These are phyloP conservation scores for Cacatua alba DNA, from an alignment of 2,113 vertebrate genomes.

Conservation along the genomic window DNA sequence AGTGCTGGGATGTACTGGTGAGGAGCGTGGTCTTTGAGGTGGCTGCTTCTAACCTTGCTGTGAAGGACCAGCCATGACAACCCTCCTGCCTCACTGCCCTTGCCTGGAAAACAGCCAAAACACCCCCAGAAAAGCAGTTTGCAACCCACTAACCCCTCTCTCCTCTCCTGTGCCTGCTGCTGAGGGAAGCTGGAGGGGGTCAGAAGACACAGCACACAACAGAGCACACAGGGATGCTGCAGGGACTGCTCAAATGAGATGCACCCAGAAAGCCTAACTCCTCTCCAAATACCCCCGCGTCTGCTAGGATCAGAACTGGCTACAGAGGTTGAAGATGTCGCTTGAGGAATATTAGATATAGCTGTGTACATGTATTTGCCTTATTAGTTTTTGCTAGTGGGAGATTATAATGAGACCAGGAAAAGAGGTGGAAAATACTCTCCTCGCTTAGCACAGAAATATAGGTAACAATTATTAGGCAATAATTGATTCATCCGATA, in stretches of 20 bases:
- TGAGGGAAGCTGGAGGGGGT: background rate
- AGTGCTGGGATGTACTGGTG: background rate
- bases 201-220: background rate
- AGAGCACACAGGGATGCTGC: background rate
- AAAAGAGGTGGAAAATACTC: background rate
- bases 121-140: background rate
- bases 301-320: background rate
- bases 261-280: background rate
- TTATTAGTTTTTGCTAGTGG: background rate
- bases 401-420: background rate
- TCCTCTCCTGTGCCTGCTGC: background rate
- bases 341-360: background rate
- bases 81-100: background rate
- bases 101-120: background rate
- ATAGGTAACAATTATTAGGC: constrained; percentile 54
- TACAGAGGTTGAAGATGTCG: background rate
- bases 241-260: background rate
- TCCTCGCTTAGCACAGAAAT: constrained; percentile 26
- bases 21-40: background rate
- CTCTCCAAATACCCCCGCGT: accelerated
- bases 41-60: background rate
- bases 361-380: background rate
- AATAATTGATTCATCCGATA: constrained; percentile 64
- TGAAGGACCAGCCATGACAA: background rate
- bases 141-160: too few species aligned